Conservation (phyloP, 53 echinoderm and acorn worm species). For the Temnopleurus reevesii region DNA sequence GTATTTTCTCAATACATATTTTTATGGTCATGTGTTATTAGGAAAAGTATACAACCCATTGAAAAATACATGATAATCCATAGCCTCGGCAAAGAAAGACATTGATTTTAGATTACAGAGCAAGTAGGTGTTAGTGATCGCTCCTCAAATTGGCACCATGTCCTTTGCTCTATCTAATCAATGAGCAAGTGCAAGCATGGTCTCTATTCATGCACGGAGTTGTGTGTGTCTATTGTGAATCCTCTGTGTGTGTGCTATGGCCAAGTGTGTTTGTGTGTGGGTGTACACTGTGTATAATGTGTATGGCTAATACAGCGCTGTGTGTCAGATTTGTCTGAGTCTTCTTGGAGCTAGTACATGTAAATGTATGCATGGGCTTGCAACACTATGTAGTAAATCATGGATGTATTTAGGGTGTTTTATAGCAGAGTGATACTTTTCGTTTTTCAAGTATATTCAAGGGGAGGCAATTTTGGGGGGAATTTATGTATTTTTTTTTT, state of each 20-base stretch:
- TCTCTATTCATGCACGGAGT: not conserved
- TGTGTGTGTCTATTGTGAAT: not conserved
- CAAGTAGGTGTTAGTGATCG: conserved; percentile 1
- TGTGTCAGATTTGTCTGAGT: not conserved
- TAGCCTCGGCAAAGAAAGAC: no score
- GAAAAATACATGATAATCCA: no score
- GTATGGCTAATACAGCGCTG: not conserved
- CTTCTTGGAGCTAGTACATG: not conserved
- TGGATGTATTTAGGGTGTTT: no score
- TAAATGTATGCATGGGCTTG: not conserved
- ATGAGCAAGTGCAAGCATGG: conserved; percentile 28
- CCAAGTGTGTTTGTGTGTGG: not conserved
- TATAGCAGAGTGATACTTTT: no score
- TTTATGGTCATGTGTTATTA: no score
- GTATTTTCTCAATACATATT: no score
- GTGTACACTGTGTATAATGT: not conserved
- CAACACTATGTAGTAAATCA: no score
- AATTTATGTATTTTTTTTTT: no score
- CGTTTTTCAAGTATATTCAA: no score
- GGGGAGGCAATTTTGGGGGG: no score
- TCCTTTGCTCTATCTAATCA: conserved; percentile 48
- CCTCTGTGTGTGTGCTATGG: conserved; percentile 38
- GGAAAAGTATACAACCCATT: no score
- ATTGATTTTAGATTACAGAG: not conserved
- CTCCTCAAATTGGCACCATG: conserved; percentile 49